Conservation (phyloP, 2,113 vertebrate genomes). For the Butorides virescens region DNA sequence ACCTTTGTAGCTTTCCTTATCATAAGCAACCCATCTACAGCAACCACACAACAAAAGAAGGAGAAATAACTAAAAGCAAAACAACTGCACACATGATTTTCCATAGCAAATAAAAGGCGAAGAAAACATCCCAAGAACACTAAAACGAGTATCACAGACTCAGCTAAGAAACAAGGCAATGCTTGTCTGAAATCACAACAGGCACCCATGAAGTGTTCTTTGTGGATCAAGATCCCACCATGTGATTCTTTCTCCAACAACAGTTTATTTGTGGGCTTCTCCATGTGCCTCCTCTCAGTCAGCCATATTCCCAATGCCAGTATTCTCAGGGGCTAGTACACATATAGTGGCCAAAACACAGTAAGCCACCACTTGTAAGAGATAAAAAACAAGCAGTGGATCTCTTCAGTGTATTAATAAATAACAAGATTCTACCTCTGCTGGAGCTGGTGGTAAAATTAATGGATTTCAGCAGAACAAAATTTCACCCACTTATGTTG, state of each 20-base stretch:
- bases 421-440: not conserved
- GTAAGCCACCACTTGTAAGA: not conserved
- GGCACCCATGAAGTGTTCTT: not conserved
- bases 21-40: conserved; percentile 86
- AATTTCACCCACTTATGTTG: not conserved
- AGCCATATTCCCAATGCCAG: not conserved
- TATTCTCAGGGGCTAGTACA: not conserved
- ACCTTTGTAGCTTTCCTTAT: conserved; percentile 81
- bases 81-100: not conserved
- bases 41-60: not conserved
- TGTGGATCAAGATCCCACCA: not conserved
- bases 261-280: not conserved
- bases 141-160: not conserved
- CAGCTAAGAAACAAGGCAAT: not conserved
- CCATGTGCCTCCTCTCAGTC: not conserved
- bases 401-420: not conserved
- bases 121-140: not conserved
- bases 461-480: not conserved
- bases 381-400: not conserved
- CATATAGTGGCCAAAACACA: not conserved
- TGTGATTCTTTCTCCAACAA: not conserved
- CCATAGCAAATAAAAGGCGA: not conserved
- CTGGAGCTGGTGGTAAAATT: not conserved
- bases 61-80: not conserved
- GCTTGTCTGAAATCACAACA: not conserved